Base-by-base conservation (phyloP, 2,113 vertebrate genomes). In the Odontesthes bonariensis region DNA sequence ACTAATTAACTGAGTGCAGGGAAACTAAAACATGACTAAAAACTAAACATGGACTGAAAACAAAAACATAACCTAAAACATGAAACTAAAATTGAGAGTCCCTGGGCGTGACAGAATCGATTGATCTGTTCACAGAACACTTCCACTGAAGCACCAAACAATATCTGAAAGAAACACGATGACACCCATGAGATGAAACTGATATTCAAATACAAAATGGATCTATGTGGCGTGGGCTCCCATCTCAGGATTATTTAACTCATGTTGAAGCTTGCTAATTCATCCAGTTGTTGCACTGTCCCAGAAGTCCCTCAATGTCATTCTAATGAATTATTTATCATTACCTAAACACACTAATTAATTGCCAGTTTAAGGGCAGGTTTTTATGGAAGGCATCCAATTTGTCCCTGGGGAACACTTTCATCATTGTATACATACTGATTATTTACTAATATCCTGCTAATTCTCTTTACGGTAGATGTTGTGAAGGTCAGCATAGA, bases 401-500 rank as follows among this genome's bases (percentile, higher is more conserved):
- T 75, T 49, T 42, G 65, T 92, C 86, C 86, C 81, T 60, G 35
- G 79, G 82, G 79, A 82, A 63, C 67, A 35, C 85, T 91, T 87
- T 89, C 72, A 86, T 86, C 67, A 60, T 60, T 42, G 46, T 70
- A 86, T 80, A 83, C 71, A 67, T 73, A 72, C 49, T 61, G 68
- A 79, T 83, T 83, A 90, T 87, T 86, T 86, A 73, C 82, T 89
- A 85, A 86, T 80, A 82, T 87, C 63, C 71, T n/a, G 73, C 62
- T 92, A 75, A 89, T 86, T 90, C 76, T 82, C 46, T 79, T 72
- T 74, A 67, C 73, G 85, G 71, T 70, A 79, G 66, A 84, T 53
- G 66, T 5, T 53, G 75, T 89, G 90, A 93, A 92, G 92, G 92
- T 94, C 89, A 92, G 31, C 0, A 3, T 40, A 63, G 65, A 79